A percentile compares a stretch with the other conserved stretches of the same genome.
These are phyloP conservation scores for Oscheius onirici DNA, from an alignment of 2,888 invertebrate species.

Conservation along the genomic window DNA sequence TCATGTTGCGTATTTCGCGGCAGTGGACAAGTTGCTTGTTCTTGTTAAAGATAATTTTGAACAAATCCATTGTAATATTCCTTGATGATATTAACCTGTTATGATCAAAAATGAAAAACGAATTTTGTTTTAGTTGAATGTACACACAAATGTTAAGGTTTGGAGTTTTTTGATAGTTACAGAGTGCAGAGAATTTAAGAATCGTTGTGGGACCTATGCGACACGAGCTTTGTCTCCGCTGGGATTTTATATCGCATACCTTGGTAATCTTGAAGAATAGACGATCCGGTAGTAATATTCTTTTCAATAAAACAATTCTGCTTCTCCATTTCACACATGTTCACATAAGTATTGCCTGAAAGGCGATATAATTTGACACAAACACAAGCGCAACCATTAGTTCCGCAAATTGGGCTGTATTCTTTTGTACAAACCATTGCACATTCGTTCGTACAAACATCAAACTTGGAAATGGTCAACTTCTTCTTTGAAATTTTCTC, in stretches of 20 bases:
- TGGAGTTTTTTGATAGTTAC: too few relatives aligned
- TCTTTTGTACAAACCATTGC: slow-evolving; percentile 50
- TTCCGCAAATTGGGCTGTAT: slow-evolving; percentile 61
- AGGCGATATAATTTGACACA: background rate
- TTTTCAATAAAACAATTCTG: slow-evolving; percentile 53
- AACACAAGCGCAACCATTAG: slow-evolving; percentile 44
- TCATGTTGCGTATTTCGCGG: background rate
- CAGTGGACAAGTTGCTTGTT: too few relatives aligned
- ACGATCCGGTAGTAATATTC: slow-evolving; percentile 39
- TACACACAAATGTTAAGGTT: background rate
- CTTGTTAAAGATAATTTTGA: too few relatives aligned
- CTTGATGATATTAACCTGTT: too few relatives aligned
- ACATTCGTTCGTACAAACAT: slow-evolving; percentile 55
- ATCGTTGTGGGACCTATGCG: too few relatives aligned
- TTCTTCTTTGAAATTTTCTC: slow-evolving; percentile 50
- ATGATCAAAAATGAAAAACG: too few relatives aligned
- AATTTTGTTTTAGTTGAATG: too few relatives aligned
- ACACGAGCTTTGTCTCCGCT: too few relatives aligned
- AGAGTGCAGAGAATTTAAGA: too few relatives aligned
- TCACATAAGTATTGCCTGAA: slow-evolving; percentile 57
- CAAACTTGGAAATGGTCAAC: slow-evolving; percentile 57
- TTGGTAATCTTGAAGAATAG: slow-evolving; percentile 44
- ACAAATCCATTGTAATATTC: too few relatives aligned
- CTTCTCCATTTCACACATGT: slow-evolving; percentile 60
- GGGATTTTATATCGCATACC: slow-evolving; percentile 32